Evolutionary conservation across 2,113 vertebrate species (phyloP).

Genomic region (Agelaius phoeniceus): DNA sequence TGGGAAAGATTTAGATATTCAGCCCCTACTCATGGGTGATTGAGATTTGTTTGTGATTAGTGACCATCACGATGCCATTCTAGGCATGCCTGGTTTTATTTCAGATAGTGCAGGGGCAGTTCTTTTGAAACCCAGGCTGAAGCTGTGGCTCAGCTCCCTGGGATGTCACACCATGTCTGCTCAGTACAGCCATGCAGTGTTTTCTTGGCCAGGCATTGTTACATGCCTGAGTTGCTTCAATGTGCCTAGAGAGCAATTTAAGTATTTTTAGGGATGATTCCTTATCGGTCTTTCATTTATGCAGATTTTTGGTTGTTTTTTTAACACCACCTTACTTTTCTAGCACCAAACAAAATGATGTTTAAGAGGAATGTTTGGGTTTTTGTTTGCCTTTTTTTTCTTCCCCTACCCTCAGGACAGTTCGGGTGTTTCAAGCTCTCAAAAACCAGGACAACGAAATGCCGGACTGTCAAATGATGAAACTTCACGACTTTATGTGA

Average conservation of each 20-base stretch:
- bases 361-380: slow-evolving; percentile 40
- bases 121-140: neutral
- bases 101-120: neutral
- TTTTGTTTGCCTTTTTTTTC: slow-evolving; percentile 40
- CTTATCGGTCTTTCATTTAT: neutral
- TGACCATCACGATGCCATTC: neutral
- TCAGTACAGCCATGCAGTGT: neutral
- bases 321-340: neutral
- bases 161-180: fast-evolving
- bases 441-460: slow-evolving; percentile 81
- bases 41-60: neutral
- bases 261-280: neutral
- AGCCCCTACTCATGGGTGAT: neutral
- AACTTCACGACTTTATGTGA: slow-evolving; percentile 90
- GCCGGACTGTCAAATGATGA: slow-evolving; percentile 86
- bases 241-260: neutral
- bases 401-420: slow-evolving; percentile 80
- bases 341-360: neutral
- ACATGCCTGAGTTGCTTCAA: neutral
- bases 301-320: neutral
- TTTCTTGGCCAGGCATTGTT: neutral
- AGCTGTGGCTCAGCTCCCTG: neutral
- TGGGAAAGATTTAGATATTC: neutral
- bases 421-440: slow-evolving; percentile 77
- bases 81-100: neutral